A percentile compares a stretch with the other conserved stretches of the same genome.
Conservation (phyloP, 2,797 vertebrate genomes). For the Chaenodraco wilsoni region DNA sequence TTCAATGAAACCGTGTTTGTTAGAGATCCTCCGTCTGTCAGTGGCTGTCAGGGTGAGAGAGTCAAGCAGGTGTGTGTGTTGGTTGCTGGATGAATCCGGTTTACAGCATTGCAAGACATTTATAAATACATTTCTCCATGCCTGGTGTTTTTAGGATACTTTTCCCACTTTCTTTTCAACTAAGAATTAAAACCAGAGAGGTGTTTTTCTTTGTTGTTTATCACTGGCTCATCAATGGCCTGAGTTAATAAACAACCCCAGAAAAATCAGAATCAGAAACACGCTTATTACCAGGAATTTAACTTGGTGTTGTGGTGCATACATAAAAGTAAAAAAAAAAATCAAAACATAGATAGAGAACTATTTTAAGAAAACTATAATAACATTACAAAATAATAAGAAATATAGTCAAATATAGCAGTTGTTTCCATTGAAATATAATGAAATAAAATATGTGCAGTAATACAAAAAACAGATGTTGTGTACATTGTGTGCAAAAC, state of each 20-base stretch:
- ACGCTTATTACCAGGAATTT: too few species aligned
- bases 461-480: too few species aligned
- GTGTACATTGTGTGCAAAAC: neutral
- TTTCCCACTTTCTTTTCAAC: neutral
- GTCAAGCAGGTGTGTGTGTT: neutral
- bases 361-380: too few species aligned
- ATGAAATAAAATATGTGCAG: too few species aligned
- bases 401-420: too few species aligned
- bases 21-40: constrained; percentile 64
- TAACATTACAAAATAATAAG: too few species aligned
- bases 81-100: neutral
- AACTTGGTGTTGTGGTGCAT: too few species aligned
- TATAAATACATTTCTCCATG: neutral
- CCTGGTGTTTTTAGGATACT: neutral
- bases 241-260: neutral
- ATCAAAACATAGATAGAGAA: too few species aligned
- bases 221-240: neutral
- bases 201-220: neutral
- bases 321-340: too few species aligned
- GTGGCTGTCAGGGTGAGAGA: constrained; percentile 49
- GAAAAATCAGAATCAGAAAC: neutral
- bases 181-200: neutral
- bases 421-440: too few species aligned
- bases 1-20: constrained; percentile 60
- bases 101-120: neutral